These are phyloP conservation scores for Mythimna impura DNA, from an alignment of 2,888 invertebrate genomes.

Conservation along the genomic window DNA sequence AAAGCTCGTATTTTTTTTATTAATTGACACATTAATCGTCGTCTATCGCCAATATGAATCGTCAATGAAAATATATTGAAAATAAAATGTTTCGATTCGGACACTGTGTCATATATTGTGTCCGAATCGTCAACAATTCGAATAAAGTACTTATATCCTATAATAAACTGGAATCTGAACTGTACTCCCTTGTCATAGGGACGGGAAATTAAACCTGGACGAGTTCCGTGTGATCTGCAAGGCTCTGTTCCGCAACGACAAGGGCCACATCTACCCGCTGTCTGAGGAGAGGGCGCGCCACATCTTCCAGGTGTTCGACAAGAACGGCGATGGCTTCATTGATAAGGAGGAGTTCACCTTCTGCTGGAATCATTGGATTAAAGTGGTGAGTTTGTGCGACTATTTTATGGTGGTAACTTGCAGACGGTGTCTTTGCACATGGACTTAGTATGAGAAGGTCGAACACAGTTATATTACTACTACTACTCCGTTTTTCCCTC, in stretches of 20 bases:
- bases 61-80: too few species aligned
- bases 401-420: background rate
- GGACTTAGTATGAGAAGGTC: too few species aligned
- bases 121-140: too few species aligned
- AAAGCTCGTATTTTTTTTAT: too few species aligned
- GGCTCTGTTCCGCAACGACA: constrained; percentile 96
- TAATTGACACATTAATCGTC: too few species aligned
- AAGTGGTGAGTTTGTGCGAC: constrained; percentile 91
- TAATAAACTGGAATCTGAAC: background rate
- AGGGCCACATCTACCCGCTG: constrained; percentile 95
- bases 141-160: too few species aligned
- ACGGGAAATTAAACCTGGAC: constrained; percentile 93
- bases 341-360: constrained; percentile 95
- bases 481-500: too few species aligned
- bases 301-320: constrained; percentile 95
- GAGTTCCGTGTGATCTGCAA: constrained; percentile 96
- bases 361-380: constrained; percentile 98
- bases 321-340: constrained; percentile 93
- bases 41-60: too few species aligned
- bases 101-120: too few species aligned
- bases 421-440: too few species aligned
- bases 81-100: too few species aligned
- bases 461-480: too few species aligned
- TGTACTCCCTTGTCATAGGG: constrained; percentile 84
- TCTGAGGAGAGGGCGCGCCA: constrained; percentile 93